Percentiles rank a stretch among this genome's conserved stretches.
Evolutionary conservation across 2,888 invertebrate genomes (phyloP).

Genomic region (Hemistola chrysoprasaria): DNA sequence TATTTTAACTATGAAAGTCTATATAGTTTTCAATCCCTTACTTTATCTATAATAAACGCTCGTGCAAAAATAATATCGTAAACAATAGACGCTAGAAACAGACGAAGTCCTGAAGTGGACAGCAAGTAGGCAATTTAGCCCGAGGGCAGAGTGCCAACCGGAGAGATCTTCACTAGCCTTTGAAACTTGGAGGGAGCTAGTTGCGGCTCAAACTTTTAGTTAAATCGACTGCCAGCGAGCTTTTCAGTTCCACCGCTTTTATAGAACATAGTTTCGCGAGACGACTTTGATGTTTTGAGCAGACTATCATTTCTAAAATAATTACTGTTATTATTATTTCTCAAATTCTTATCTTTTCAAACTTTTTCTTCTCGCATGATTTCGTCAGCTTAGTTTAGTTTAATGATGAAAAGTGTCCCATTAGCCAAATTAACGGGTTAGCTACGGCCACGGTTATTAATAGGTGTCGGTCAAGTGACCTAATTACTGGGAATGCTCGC

Average conservation of each 20-base stretch:
- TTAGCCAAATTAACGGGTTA: slow-evolving; percentile 18
- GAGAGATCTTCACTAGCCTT: slow-evolving; percentile 40
- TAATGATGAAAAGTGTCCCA: slow-evolving; percentile 15
- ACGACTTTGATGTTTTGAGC: slow-evolving; percentile 9
- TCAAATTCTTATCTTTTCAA: not conserved
- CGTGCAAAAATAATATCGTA: too few species aligned
- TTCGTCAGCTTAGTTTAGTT: slow-evolving; percentile 6
- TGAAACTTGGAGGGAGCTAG: slow-evolving; percentile 40
- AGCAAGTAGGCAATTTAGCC: slow-evolving; percentile 30
- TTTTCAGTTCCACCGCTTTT: slow-evolving; percentile 11
- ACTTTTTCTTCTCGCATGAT: not conserved
- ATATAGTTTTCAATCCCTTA: too few species aligned
- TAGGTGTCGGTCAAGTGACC: slow-evolving; percentile 46
- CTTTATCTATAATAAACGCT: too few species aligned
- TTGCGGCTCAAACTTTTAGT: slow-evolving; percentile 37
- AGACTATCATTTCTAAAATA: slow-evolving; percentile 10
- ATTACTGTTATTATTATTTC: slow-evolving; percentile 8
- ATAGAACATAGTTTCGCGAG: slow-evolving; percentile 4
- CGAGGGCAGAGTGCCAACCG: slow-evolving; percentile 32
- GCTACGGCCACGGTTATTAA: slow-evolving; percentile 25
- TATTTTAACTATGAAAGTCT: too few species aligned
- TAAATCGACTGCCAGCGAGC: slow-evolving; percentile 28
- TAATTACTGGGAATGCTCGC: slow-evolving; percentile 38
- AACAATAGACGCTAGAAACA: slow-evolving; percentile 4
- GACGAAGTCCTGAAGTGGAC: slow-evolving; percentile 27